phyloP scores from a whole-genome alignment of 2,888 invertebrate species.

The Rhamphomyia laevipes region DNA sequence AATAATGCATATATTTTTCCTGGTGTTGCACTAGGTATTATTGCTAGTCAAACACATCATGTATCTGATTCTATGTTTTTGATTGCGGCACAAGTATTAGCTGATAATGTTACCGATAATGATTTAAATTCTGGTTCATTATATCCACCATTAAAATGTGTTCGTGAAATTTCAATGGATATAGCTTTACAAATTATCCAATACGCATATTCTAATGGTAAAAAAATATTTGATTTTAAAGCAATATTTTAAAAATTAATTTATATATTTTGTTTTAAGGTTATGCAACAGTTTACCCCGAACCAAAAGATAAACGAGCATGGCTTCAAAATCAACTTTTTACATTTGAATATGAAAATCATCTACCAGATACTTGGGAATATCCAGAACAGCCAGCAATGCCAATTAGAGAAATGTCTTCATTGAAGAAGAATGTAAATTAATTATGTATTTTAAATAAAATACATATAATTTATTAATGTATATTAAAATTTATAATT shows the following conservation, averaged over 20 bases:
- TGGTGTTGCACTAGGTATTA: slow-evolving; percentile 87
- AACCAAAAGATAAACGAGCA: slow-evolving; percentile 61
- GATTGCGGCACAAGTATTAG: slow-evolving; percentile 77
- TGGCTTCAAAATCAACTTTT: slow-evolving; percentile 66
- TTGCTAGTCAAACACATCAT: slow-evolving; percentile 83
- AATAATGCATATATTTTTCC: slow-evolving; percentile 98
- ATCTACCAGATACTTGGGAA: slow-evolving; percentile 58
- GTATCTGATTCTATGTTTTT: slow-evolving; percentile 91
- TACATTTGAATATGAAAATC: slow-evolving; percentile 63
- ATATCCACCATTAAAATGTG: slow-evolving; percentile 77
- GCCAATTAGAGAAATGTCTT: slow-evolving; percentile 29
- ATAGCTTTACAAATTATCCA: slow-evolving; percentile 82
- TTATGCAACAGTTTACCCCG: slow-evolving; percentile 74
- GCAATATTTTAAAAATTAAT: neutral
- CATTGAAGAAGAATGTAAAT: neutral
- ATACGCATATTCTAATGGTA: slow-evolving; percentile 81
- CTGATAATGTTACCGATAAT: slow-evolving; percentile 69
- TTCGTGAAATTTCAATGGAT: slow-evolving; percentile 77
- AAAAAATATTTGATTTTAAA: slow-evolving; percentile 12
- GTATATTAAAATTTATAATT: neutral
- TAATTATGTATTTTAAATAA: neutral
- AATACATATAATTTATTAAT: neutral
- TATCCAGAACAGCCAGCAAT: slow-evolving; percentile 42
- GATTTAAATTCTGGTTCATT: slow-evolving; percentile 79
- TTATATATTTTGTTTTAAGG: slow-evolving; percentile 37